These are phyloP conservation scores for Mustelus asterias DNA, from an alignment of 2,113 vertebrate genomes.

Conservation along the genomic window DNA sequence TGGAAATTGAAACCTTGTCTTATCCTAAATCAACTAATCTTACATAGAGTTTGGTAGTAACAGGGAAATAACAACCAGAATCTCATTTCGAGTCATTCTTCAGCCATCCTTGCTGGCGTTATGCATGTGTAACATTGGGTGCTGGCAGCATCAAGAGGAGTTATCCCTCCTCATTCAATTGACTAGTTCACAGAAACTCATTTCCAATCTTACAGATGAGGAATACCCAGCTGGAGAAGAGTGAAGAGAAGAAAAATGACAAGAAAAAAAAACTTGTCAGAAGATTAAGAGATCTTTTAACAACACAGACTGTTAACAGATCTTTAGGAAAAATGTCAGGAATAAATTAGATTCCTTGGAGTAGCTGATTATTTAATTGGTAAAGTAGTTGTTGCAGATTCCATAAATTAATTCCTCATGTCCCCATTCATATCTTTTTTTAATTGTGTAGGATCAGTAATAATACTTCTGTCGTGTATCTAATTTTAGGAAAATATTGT, in stretches of 20 bases:
- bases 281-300: neutral
- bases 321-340: neutral
- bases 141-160: neutral
- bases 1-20: neutral
- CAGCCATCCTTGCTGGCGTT: neutral
- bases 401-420: neutral
- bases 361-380: neutral
- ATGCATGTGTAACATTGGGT: neutral
- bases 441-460: neutral
- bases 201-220: no score
- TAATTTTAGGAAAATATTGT: neutral
- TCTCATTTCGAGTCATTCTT: neutral
- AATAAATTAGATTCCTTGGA: neutral
- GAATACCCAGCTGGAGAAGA: neutral
- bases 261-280: neutral
- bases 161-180: neutral
- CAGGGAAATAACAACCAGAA: neutral
- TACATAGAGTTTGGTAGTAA: neutral
- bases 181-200: neutral
- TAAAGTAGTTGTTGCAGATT: neutral
- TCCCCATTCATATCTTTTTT: neutral
- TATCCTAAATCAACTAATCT: neutral
- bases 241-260: neutral
- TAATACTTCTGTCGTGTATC: neutral
- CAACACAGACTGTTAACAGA: neutral